Evolutionary conservation across 2,113 vertebrate genomes (phyloP), one percentile per base, ranked within the genome.

Genomic region (Ifrita kowaldi): DNA sequence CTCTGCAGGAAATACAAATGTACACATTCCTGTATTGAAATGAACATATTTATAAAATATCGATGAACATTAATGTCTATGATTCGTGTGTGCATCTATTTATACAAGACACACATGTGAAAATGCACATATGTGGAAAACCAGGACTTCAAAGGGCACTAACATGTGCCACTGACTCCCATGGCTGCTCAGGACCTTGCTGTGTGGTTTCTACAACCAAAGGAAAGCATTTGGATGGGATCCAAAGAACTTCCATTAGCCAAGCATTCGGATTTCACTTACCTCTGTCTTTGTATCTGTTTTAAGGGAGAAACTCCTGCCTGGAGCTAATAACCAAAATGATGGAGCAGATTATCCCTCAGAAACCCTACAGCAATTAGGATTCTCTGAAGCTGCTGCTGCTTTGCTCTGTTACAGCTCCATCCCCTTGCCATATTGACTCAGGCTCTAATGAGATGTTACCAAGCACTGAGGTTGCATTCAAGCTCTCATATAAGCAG

Each of bases 31-130:
- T 49, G 11, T n/a, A 16, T 22, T 57, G 44, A 77, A n/a, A 83
- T 3, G 4, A 26, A 19, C 0, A 0, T 11, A 11, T 77, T 81
- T 55, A 22, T 12, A 63, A 33, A 14, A 24, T 1, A 2, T 1
- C 16, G 22, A 17, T 11, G 44, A 71, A 64, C 22, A 10, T 24
- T 11, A 26, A 56, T 16, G 17, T 11, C 44, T 33, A 2, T 8
- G 44, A 55, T 44, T 53, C 26, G 10, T 44, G 41, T 8, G 15
- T 42, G 28, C 30, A 57, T 53, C 9, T 85, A 1, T 42, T 56
- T 37, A 37, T 14, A 46, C 1, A n/a, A 73, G 35, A 26, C 21
- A 50, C 19, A 8, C 3, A 7, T 11, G 30, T 64, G 52, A 70
- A 89, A 87, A 86, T 21, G 47, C 8, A 59, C 13, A 5, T 3